Conservation (phyloP, 1,140 invertebrate species). For the Brachionus koreanus region DNA sequence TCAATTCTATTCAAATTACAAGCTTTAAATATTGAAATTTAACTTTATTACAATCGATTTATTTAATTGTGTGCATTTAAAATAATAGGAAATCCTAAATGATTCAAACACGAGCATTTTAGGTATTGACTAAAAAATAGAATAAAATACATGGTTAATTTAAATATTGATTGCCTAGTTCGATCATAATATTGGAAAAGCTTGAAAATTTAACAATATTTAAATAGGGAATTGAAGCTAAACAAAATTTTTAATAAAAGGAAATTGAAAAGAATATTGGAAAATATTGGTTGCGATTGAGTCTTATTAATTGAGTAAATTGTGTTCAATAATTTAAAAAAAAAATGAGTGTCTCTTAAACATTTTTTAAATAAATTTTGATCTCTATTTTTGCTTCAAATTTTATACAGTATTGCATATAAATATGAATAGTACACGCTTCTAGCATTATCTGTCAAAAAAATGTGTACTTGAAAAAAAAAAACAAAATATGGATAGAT, state of each 20-base stretch:
- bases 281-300: background rate
- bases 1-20: background rate
- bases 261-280: background rate
- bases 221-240: background rate
- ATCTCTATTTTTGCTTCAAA: background rate
- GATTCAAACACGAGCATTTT: background rate
- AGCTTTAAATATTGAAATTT: background rate
- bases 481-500: background rate
- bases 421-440: background rate
- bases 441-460: background rate
- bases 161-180: background rate
- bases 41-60: background rate
- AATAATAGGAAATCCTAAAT: background rate
- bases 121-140: background rate
- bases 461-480: background rate
- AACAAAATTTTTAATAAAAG: background rate
- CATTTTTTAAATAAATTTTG: background rate
- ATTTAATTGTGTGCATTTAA: background rate
- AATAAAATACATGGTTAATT: background rate
- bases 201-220: background rate
- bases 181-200: background rate
- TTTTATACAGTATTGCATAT: background rate
- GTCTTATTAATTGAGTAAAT: too few species aligned
- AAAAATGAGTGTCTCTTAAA: background rate
- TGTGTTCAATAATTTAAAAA: too few species aligned